Percentiles rank a stretch among this genome's conserved stretches.
Conservation (phyloP, 2,113 vertebrate genomes). For the Elephas maximus region DNA sequence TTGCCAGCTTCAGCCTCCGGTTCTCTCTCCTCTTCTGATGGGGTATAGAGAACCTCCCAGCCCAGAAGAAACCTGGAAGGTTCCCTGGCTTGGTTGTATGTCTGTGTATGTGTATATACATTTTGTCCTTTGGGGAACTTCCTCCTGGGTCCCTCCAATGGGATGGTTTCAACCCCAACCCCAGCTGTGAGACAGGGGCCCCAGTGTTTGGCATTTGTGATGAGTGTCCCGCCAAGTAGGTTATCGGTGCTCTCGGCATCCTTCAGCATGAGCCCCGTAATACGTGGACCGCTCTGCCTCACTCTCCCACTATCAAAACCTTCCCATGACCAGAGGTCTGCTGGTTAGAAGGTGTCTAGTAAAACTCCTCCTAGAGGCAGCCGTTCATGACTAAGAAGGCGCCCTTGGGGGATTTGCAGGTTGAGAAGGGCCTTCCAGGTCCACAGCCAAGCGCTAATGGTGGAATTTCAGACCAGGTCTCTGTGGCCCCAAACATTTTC, state of each 20-base stretch:
- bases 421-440: slow-evolving; percentile 64
- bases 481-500: slow-evolving; percentile 13
- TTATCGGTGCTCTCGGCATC: neutral
- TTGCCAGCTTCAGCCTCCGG: neutral
- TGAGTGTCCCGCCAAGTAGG: neutral
- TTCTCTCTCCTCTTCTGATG: neutral
- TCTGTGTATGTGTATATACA: too few species aligned
- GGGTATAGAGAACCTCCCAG: neutral
- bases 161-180: neutral
- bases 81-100: neutral
- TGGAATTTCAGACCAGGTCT: slow-evolving; percentile 64
- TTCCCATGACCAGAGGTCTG: neutral
- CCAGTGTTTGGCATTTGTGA: neutral
- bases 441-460: slow-evolving; percentile 52
- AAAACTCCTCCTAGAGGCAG: slow-evolving; percentile 32
- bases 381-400: slow-evolving; percentile 1
- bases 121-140: neutral
- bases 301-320: neutral
- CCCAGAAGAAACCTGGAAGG: neutral
- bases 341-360: neutral
- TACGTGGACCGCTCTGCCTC: neutral
- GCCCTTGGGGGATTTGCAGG: neutral
- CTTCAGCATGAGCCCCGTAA: neutral
- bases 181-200: neutral
- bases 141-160: neutral